Base-by-base conservation (phyloP, 2,113 vertebrate species). In the Cyanoliseus patagonus region DNA sequence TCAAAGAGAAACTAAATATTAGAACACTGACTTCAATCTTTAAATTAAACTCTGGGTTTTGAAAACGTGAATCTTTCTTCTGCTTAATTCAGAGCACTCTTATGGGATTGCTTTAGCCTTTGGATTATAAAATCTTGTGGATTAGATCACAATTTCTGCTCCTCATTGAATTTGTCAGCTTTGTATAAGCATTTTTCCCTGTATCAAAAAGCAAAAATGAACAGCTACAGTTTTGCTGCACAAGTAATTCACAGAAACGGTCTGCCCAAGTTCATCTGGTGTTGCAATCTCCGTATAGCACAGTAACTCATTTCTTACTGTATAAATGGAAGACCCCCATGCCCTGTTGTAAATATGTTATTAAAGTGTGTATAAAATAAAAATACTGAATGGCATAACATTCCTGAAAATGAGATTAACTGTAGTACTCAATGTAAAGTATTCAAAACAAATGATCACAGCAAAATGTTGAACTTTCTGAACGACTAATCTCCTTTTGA, bases 1-100 rank as follows among this genome's bases (percentile, higher is more conserved):
- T 93, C 79, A 94, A 93, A 96, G 59, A 46, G 23, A 83, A 96
- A 64, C 18, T 33, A 88, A 88, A 77, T 78, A 90, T 83, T 81
- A 69, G 37, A 90, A 83, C 1, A 13, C 13, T 66, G 13, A 18
- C 10, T 83, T 92, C 33, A 62, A n/a, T 23, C 49, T 67, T 90
- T 67, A 72, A 90, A 83, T 72, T 83, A 80, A 93, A 88, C 55
- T 70, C 42, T 68, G 20, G 7, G 20, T 59, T 20, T 62, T 70
- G 33, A 7, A 39, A 70, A 12, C 28, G 24, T 53, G 41, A 57
- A 81, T 83, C n/a, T 89, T 62, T 83, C 49, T 91, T 75, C 78
- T 80, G 22, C 35, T 23, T 75, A 61, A 75, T 77, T 90, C 75
- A 85, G 23, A 82, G 20, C 28, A 82, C 5, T 73, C 57, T 70